Evolutionary conservation across 2,888 invertebrate genomes (phyloP).

Genomic region (Chorisops tibialis): DNA sequence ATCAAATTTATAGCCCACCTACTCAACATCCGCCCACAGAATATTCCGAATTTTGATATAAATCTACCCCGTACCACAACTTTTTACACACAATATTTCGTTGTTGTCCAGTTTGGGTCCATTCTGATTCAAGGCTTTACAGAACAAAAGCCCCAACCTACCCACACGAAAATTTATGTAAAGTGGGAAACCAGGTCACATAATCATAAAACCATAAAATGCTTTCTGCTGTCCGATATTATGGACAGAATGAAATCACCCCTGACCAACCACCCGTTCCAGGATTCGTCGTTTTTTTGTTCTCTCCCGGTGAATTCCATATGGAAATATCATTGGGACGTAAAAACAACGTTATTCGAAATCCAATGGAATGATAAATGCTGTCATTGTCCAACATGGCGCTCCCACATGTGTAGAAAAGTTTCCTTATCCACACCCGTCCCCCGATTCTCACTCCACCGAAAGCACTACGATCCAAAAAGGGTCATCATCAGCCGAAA

Average conservation of each 20-base stretch:
- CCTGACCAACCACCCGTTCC: background rate
- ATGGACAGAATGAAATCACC: background rate
- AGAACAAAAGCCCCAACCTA: too few species aligned
- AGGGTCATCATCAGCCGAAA: background rate
- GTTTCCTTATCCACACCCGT: too few species aligned
- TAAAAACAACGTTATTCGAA: background rate
- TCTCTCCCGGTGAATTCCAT: too few species aligned
- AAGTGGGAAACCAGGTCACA: conserved; percentile 29
- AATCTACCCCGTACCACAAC: too few species aligned
- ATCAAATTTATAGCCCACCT: too few species aligned
- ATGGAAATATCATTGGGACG: background rate
- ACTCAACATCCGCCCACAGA: too few species aligned
- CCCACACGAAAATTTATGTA: conserved; percentile 23
- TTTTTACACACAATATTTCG: too few species aligned
- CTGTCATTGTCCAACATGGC: background rate
- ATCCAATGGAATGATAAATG: conserved; percentile 29
- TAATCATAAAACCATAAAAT: conserved; percentile 32
- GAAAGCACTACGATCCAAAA: conserved; percentile 2
- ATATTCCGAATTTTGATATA: too few species aligned
- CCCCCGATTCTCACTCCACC: too few species aligned
- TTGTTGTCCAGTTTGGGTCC: too few species aligned
- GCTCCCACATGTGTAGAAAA: background rate
- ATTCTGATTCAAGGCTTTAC: too few species aligned
- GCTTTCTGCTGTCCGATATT: conserved; percentile 1
- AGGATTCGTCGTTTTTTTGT: background rate